phyloP scores from a whole-genome alignment of 2,113 vertebrate genomes.

The Equus quagga region DNA sequence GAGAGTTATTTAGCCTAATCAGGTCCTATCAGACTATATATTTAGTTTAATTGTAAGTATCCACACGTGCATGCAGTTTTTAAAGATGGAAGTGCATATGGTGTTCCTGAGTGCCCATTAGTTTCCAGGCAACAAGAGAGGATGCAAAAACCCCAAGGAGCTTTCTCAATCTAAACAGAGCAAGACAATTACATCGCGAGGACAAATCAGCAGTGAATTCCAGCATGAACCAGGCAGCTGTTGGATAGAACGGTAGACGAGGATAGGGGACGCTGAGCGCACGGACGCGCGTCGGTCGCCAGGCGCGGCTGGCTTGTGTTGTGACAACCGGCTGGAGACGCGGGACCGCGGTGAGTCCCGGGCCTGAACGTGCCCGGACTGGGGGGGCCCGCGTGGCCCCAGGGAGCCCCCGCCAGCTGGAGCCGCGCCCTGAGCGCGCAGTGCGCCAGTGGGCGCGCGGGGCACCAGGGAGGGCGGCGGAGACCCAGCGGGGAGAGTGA shows the following conservation, averaged over 20 bases:
- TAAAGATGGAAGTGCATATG: accelerated
- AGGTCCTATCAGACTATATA: accelerated
- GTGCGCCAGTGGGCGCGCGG: accelerated
- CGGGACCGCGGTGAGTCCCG: accelerated
- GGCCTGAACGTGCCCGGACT: not conserved
- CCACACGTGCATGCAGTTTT: accelerated
- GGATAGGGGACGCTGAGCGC: not conserved
- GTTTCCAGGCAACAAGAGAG: not conserved
- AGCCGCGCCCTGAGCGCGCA: accelerated
- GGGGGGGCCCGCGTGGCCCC: not conserved
- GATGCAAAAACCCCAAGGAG: not conserved
- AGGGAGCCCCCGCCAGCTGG: not conserved
- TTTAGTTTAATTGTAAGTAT: accelerated
- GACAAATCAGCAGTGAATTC: accelerated
- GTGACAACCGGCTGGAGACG: not conserved
- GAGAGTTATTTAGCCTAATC: not conserved
- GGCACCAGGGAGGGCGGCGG: accelerated
- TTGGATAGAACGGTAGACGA: accelerated
- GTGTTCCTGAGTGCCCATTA: accelerated
- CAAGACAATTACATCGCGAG: not conserved
- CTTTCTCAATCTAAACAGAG: not conserved
- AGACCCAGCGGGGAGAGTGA: accelerated
- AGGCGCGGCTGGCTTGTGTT: not conserved
- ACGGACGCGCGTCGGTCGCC: accelerated
- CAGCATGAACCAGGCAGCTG: accelerated